phyloP scores from a whole-genome alignment of 92 coral and sea anemone species.

The Porites cylindrica region DNA sequence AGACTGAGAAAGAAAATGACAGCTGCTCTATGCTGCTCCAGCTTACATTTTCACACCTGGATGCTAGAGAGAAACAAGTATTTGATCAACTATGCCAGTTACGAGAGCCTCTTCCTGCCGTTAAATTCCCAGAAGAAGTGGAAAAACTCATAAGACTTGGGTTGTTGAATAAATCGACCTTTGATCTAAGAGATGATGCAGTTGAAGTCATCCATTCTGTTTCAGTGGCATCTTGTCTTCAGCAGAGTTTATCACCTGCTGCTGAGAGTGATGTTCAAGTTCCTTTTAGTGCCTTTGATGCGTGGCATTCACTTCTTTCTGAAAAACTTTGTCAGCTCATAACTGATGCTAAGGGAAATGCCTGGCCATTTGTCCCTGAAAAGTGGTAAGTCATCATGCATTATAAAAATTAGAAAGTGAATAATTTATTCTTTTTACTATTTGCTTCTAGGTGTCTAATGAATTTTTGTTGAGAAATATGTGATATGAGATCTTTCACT shows the following conservation, averaged over 20 bases:
- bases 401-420: no score
- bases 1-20: neutral
- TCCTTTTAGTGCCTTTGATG: constrained; percentile 67
- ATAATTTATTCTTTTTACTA: no score
- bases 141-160: constrained; percentile 57
- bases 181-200: neutral
- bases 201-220: neutral
- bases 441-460: neutral
- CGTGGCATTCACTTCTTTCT: constrained; percentile 82
- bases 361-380: constrained; percentile 99
- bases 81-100: constrained; percentile 72
- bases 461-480: no score
- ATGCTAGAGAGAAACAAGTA: constrained; percentile 24
- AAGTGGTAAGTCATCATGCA: constrained; percentile 73
- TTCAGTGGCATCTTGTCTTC: constrained; percentile 30
- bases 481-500: no score
- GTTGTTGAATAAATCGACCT: constrained; percentile 44
- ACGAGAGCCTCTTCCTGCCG: constrained; percentile 81
- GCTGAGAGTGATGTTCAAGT: neutral
- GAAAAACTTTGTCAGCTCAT: constrained; percentile 67
- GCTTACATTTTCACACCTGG: constrained; percentile 26
- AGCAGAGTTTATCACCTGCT: constrained; percentile 12
- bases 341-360: constrained; percentile 75
- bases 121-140: constrained; percentile 6
- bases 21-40: constrained; percentile 11